Conservation (phyloP, 2,888 invertebrate species). For the Sarcophaga caerulescens region DNA sequence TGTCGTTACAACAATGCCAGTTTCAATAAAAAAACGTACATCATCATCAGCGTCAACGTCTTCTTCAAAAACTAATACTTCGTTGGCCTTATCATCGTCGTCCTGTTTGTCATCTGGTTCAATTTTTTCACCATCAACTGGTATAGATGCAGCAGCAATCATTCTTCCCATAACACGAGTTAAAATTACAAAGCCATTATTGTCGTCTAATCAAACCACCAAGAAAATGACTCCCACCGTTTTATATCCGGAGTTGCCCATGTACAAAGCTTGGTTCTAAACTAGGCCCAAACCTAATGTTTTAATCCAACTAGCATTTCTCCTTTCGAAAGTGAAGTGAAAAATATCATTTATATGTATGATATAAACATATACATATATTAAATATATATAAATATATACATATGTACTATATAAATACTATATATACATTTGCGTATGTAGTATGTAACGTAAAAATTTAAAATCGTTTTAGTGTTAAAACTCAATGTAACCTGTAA, state of each 20-base stretch:
- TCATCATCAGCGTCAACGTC: conserved; percentile 52
- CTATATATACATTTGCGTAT: too few relatives aligned
- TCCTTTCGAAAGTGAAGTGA: background rate
- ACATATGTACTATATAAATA: too few relatives aligned
- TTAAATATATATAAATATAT: too few relatives aligned
- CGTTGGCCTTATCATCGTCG: conserved; percentile 46
- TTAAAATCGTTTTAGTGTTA: background rate
- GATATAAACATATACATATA: too few relatives aligned
- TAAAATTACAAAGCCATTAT: conserved; percentile 53
- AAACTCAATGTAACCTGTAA: conserved; percentile 20
- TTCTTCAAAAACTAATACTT: conserved; percentile 38
- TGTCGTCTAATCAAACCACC: conserved; percentile 28
- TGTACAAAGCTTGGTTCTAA: conserved; percentile 69
- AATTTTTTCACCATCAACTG: conserved; percentile 42
- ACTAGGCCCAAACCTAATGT: background rate
- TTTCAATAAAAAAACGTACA: conserved; percentile 66
- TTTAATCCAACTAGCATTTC: background rate
- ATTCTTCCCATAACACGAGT: conserved; percentile 49
- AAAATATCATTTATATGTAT: too few relatives aligned
- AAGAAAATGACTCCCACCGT: conserved; percentile 66
- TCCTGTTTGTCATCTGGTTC: conserved; percentile 51
- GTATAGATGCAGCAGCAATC: conserved; percentile 39
- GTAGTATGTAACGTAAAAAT: too few relatives aligned
- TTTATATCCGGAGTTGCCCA: conserved; percentile 64
- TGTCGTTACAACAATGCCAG: conserved; percentile 66